Evolutionary conservation across 2,113 vertebrate genomes (phyloP).

Genomic region (Bujurquina vittata): DNA sequence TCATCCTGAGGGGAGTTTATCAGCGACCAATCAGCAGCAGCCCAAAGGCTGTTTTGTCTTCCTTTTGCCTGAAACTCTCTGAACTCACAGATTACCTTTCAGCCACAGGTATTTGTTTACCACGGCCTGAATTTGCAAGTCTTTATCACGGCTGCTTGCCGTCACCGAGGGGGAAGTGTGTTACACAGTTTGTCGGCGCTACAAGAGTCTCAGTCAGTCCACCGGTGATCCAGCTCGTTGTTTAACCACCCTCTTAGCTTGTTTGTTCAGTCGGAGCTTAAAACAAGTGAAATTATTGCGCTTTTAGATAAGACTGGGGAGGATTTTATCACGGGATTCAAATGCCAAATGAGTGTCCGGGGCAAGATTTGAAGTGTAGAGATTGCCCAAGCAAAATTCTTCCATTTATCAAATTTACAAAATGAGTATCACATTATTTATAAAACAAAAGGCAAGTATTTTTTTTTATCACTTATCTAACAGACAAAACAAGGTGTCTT

Average conservation of each 20-base stretch:
- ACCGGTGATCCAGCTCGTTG: conserved; percentile 44
- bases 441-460: background rate
- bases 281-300: background rate
- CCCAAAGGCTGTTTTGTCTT: conserved; percentile 86
- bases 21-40: conserved; percentile 75
- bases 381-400: background rate
- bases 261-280: conserved; percentile 11
- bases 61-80: conserved; percentile 74
- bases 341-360: background rate
- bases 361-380: background rate
- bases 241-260: conserved; percentile 10
- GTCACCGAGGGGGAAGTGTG: conserved; percentile 65
- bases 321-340: background rate
- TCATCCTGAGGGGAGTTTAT: conserved; percentile 78
- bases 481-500: too few relatives aligned
- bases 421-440: background rate
- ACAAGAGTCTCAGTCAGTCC: conserved; percentile 38
- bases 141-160: conserved; percentile 67
- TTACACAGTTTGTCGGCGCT: conserved; percentile 49
- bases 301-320: conserved; percentile 7
- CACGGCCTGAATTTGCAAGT: conserved; percentile 72
- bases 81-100: conserved; percentile 73
- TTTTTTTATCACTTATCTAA: too few relatives aligned
- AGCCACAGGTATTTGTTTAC: conserved; percentile 81
- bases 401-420: background rate